Conservation (phyloP, 2,797 vertebrate species). For the Chrysolophus pictus region DNA sequence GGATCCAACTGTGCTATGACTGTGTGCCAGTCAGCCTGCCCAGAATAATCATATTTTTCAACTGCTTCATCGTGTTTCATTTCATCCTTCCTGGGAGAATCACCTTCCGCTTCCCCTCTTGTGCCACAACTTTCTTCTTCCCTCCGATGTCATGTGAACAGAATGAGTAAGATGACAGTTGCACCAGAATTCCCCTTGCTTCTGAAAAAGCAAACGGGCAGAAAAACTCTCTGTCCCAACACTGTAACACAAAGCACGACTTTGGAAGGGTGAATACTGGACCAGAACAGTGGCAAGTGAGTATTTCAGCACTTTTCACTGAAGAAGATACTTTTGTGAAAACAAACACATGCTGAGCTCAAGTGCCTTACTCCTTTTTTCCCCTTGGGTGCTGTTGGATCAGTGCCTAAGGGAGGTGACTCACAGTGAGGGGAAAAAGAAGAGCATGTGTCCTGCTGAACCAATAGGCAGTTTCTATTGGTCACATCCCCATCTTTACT, state of each 20-base stretch:
- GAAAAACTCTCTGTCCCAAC: neutral
- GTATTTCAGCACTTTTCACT: neutral
- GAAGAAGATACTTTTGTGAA: neutral
- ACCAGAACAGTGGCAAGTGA: neutral
- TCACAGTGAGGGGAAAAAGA: neutral
- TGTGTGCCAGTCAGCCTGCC: constrained; percentile 11
- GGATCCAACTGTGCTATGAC: neutral
- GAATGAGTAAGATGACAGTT: neutral
- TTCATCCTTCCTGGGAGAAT: neutral
- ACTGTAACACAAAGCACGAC: neutral
- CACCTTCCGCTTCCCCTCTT: constrained; percentile 19
- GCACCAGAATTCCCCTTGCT: constrained; percentile 6
- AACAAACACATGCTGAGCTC: constrained; percentile 12
- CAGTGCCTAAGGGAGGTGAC: neutral
- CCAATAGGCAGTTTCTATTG: neutral
- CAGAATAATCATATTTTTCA: constrained; percentile 31
- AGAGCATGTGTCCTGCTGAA: neutral
- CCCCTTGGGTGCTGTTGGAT: neutral
- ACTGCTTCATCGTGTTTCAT: neutral
- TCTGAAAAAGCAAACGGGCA: neutral
- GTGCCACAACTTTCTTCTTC: constrained; percentile 25
- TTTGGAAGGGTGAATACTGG: neutral
- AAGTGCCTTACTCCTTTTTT: constrained; percentile 1
- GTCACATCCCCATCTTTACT: neutral
- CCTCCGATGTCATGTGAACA: constrained; percentile 6